A percentile compares a stretch with the other conserved stretches of the same genome.
Conservation (phyloP, 2,797 vertebrate species). For the Pseudochirops cupreus region DNA sequence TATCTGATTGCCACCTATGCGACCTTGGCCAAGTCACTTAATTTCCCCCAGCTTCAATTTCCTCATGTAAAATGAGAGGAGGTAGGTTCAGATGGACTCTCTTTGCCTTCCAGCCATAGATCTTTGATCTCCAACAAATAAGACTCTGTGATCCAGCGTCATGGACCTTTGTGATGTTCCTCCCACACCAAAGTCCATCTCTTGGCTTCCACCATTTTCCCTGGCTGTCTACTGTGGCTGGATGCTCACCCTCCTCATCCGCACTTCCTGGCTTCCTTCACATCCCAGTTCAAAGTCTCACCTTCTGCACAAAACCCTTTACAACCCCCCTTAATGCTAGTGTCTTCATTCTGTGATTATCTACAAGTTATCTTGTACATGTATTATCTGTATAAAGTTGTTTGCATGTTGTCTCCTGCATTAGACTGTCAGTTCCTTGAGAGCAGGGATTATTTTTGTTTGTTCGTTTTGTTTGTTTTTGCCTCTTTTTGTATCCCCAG, state of each 20-base stretch:
- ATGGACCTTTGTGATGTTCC: neutral
- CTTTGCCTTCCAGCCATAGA: neutral
- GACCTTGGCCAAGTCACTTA: neutral
- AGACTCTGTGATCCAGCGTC: neutral
- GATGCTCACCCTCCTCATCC: neutral
- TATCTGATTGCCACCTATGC: neutral
- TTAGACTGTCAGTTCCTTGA: neutral
- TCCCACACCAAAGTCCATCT: neutral
- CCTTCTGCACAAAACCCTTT: neutral
- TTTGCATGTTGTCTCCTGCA: neutral
- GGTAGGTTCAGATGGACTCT: neutral
- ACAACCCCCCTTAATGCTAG: neutral
- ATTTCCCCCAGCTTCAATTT: neutral
- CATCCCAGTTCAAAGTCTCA: neutral
- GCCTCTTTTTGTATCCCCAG: neutral
- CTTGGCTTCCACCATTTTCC: neutral
- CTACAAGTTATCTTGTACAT: neutral
- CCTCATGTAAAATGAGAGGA: neutral
- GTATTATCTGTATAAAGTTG: neutral
- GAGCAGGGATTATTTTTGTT: neutral
- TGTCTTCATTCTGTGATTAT: neutral
- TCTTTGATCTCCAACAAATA: neutral
- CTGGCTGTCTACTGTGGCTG: too few relatives aligned
- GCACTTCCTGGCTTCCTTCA: neutral
- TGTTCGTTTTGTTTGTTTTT: neutral